Evolutionary conservation across 1,140 invertebrate genomes (phyloP).

Genomic region (Theocolax elegans): DNA sequence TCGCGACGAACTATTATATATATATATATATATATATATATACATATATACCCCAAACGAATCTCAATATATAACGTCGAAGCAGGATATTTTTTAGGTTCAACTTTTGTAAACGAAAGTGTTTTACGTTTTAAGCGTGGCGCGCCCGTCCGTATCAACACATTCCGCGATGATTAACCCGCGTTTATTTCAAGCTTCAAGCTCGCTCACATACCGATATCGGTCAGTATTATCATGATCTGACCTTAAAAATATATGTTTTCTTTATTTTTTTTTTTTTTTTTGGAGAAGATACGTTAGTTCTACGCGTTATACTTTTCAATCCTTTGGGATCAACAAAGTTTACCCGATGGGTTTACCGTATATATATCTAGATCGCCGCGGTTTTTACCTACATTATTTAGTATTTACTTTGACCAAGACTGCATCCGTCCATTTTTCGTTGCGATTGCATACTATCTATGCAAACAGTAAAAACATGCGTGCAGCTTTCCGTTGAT

Average conservation of each 20-base stretch:
- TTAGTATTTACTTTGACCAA: constrained; percentile 23
- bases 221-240: constrained; percentile 40
- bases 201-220: constrained; percentile 17
- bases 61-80: constrained; percentile 5
- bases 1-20: too few species aligned
- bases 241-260: constrained; percentile 36
- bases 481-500: too few species aligned
- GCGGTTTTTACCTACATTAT: constrained; percentile 1
- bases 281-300: background rate
- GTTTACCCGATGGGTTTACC: constrained; percentile 8
- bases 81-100: constrained; percentile 4
- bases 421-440: constrained; percentile 24
- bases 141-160: background rate
- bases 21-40: too few species aligned
- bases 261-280: too few species aligned
- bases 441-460: too few species aligned
- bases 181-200: constrained; percentile 4
- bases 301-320: constrained; percentile 13
- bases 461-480: too few species aligned
- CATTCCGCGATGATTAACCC: too few species aligned
- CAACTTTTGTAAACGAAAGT: constrained; percentile 5
- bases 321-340: constrained; percentile 19
- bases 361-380: too few species aligned
- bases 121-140: background rate
- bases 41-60: too few species aligned